A percentile compares a stretch with the other conserved stretches of the same genome.
Conservation (phyloP, 1,140 invertebrate species). For the Drosophila pallidifrons region DNA sequence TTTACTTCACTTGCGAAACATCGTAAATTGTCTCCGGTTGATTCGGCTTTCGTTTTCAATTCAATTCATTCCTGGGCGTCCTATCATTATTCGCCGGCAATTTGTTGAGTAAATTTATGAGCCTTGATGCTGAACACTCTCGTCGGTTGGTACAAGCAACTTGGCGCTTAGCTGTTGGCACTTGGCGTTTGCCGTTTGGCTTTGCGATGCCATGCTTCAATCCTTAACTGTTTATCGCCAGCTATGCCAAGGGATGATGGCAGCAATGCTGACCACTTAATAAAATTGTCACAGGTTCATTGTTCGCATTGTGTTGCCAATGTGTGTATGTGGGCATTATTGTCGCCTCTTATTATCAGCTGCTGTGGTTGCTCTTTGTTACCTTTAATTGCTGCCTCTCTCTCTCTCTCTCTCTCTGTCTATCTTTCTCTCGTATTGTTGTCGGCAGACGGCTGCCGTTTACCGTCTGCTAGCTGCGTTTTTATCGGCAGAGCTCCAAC, state of each 20-base stretch:
- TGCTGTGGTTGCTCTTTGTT: slow-evolving; percentile 60
- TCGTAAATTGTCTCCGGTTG: slow-evolving; percentile 44
- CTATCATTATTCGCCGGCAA: slow-evolving; percentile 71
- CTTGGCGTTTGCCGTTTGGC: slow-evolving; percentile 49
- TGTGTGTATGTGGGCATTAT: slow-evolving; percentile 34
- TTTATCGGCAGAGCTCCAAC: slow-evolving; percentile 38
- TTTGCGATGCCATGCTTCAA: slow-evolving; percentile 39
- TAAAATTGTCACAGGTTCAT: slow-evolving; percentile 76
- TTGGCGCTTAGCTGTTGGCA: slow-evolving; percentile 36
- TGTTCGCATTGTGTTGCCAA: slow-evolving; percentile 63
- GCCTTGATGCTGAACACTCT: slow-evolving; percentile 3
- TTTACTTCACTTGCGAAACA: neutral
- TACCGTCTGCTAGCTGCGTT: slow-evolving; percentile 30
- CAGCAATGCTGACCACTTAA: slow-evolving; percentile 64
- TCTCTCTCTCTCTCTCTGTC: neutral
- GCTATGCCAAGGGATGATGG: slow-evolving; percentile 31
- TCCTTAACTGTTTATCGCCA: slow-evolving; percentile 29
- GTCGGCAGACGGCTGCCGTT: slow-evolving; percentile 15
- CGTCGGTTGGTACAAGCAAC: slow-evolving; percentile 30
- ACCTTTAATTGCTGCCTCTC: slow-evolving; percentile 65
- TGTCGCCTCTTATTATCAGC: slow-evolving; percentile 58
- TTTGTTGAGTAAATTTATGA: slow-evolving; percentile 74
- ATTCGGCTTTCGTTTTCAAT: slow-evolving; percentile 60
- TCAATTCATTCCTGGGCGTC: slow-evolving; percentile 39
- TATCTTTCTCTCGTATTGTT: slow-evolving; percentile 15